Evolutionary conservation across 2,113 vertebrate species (phyloP).

Genomic region (Mola mola): DNA sequence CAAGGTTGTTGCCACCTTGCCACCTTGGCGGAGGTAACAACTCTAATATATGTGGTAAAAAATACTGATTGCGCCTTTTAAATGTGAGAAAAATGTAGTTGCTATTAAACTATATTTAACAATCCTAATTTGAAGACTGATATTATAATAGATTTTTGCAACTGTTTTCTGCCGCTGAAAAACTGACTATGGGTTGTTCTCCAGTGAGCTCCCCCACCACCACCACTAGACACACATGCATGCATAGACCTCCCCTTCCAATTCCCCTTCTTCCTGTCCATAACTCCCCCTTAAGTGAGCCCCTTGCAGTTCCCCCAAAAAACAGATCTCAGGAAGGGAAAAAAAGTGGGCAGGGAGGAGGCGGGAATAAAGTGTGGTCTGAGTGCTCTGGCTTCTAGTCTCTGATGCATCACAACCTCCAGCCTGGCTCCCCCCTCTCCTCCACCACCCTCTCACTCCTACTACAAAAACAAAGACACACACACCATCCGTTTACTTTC

Average conservation of each 20-base stretch:
- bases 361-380: conserved; percentile 50
- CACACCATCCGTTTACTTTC: conserved; percentile 18
- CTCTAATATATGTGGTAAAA: too few relatives aligned
- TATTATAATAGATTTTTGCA: background rate
- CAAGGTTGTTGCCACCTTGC: too few relatives aligned
- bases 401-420: conserved; percentile 63
- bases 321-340: conserved; percentile 43
- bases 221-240: conserved; percentile 5
- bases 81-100: too few relatives aligned
- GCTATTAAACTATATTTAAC: too few relatives aligned
- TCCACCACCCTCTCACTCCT: background rate
- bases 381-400: conserved; percentile 41
- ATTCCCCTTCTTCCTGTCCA: conserved; percentile 47
- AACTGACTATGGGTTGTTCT: conserved; percentile 26
- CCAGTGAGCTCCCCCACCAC: conserved; percentile 6
- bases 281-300: conserved; percentile 35
- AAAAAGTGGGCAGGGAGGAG: conserved; percentile 25
- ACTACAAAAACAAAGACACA: background rate
- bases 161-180: background rate
- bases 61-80: too few relatives aligned
- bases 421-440: conserved; percentile 16
- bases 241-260: conserved; percentile 18
- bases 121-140: too few relatives aligned
- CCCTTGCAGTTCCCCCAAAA: conserved; percentile 49
- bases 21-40: too few relatives aligned